Percentiles rank a stretch among this genome's conserved stretches.
These are phyloP conservation scores for Hydrozoanthus gracilis DNA, from an alignment of 92 coral and sea anemone genomes.

Conservation along the genomic window DNA sequence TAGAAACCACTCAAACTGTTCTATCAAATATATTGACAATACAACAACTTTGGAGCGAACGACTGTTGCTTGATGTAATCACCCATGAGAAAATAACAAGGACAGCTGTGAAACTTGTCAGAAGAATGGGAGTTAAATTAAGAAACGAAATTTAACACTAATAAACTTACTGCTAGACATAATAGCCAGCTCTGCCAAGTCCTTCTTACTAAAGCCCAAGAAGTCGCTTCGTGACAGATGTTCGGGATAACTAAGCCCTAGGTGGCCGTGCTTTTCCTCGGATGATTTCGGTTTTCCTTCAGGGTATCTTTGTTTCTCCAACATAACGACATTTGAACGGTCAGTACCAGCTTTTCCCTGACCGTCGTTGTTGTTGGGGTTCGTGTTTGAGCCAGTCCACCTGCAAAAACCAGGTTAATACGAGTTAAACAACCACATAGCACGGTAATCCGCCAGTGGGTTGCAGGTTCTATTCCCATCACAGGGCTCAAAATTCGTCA, in stretches of 20 bases:
- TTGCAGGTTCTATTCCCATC: too few relatives aligned
- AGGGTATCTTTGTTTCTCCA: slow-evolving; percentile 71
- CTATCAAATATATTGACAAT: too few relatives aligned
- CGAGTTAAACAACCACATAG: background rate
- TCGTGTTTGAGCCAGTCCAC: slow-evolving; percentile 99
- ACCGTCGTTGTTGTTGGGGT: slow-evolving; percentile 97
- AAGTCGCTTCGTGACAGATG: slow-evolving; percentile 77
- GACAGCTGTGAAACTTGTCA: too few relatives aligned
- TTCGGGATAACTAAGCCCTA: slow-evolving; percentile 89
- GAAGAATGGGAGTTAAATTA: background rate
- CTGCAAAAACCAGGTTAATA: slow-evolving; percentile 38
- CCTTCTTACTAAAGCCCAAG: slow-evolving; percentile 75
- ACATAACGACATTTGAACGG: slow-evolving; percentile 82
- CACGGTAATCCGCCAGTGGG: too few relatives aligned
- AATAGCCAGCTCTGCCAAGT: slow-evolving; percentile 76
- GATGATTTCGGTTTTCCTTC: slow-evolving; percentile 60
- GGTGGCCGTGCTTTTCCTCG: slow-evolving; percentile 68
- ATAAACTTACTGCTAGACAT: slow-evolving; percentile 76
- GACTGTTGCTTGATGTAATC: too few relatives aligned
- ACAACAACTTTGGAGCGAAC: too few relatives aligned
- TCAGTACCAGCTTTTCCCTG: slow-evolving; percentile 98
- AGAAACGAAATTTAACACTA: background rate
- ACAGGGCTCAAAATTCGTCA: too few relatives aligned
- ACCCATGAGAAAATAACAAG: too few relatives aligned
- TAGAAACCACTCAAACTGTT: too few relatives aligned